Base-by-base conservation (phyloP, 1,140 invertebrate genomes). In the Drosophila pachea region DNA sequence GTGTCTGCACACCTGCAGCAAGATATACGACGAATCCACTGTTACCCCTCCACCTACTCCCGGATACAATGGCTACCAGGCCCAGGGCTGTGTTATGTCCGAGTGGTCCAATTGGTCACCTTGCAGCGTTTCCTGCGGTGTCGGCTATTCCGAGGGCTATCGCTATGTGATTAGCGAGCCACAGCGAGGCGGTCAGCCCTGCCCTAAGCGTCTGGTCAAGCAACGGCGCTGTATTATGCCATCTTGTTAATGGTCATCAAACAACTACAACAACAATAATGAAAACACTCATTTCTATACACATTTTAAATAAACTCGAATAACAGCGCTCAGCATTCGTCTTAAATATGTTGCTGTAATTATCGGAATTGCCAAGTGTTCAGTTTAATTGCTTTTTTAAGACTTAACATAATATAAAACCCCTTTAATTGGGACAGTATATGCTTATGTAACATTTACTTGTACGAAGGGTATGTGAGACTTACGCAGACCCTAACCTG, bases 51-150 rank as follows among this genome's bases (percentile, higher is more conserved):
- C 40, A 22, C 22, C 22, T 22, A 22, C 22, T 22, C 22, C 22
- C 22, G 22, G 22, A 1, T 22, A 22, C 22, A 22, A 22, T 7
- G 31, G 6, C 36, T 7, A 49, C 4, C 29, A 68, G n/a, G 78
- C 90, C n/a, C 84, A 91, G 12, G 91, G 92, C 74, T 97, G 96
- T 73, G 89, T 93, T 68, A 91, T 95, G 11, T 92, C 93, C 0
- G 91, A 92, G 40, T 97, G 95, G 95, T 92, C 92, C 7, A 90
- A 91, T 16, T 97, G 95, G 95, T 91, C 92, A 5, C 84, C 92
- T 0, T 97, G 96, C 78, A 95, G 91, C 56, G 92, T 91, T 0
- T 92, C 92, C 29, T 97, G 96, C 65, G 90, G 84, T 16, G 36
- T 67, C 22, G 72, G 81, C 12, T 58, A 86, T 64, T 74, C 86